phyloP scores from a whole-genome alignment of 2,888 invertebrate genomes.

The Tiphia femorata region DNA sequence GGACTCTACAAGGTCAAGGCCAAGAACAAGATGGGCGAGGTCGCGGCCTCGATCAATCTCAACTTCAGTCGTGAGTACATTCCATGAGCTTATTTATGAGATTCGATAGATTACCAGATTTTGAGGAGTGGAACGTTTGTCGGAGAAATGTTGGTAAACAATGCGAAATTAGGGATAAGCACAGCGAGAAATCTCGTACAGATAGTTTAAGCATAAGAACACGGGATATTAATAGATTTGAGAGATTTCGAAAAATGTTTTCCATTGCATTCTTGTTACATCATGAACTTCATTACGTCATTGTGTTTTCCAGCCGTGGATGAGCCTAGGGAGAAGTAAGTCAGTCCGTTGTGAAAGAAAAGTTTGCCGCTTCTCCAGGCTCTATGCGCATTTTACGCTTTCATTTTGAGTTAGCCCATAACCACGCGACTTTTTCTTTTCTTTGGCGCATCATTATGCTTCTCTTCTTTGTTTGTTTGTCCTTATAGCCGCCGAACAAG shows the following conservation, averaged over 20 bases:
- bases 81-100: not conserved
- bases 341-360: slow-evolving; percentile 53
- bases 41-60: slow-evolving; percentile 95
- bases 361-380: slow-evolving; percentile 55
- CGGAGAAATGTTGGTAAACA: too few relatives aligned
- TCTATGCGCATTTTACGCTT: slow-evolving; percentile 25
- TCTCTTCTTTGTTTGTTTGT: not conserved
- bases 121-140: too few relatives aligned
- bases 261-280: slow-evolving; percentile 10
- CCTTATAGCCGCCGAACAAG: slow-evolving; percentile 59
- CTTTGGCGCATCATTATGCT: slow-evolving; percentile 32
- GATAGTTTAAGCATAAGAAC: too few relatives aligned
- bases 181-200: too few relatives aligned
- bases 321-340: slow-evolving; percentile 96
- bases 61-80: slow-evolving; percentile 95
- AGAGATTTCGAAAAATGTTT: too few relatives aligned
- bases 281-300: slow-evolving; percentile 7
- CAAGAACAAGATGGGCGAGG: slow-evolving; percentile 97
- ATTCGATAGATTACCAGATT: too few relatives aligned
- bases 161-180: too few relatives aligned
- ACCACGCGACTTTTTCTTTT: slow-evolving; percentile 10
- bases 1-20: slow-evolving; percentile 97
- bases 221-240: too few relatives aligned
- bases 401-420: not conserved
- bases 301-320: slow-evolving; percentile 87